Base-by-base conservation (phyloP, 2,888 invertebrate genomes). In the Drosophila cognata region DNA sequence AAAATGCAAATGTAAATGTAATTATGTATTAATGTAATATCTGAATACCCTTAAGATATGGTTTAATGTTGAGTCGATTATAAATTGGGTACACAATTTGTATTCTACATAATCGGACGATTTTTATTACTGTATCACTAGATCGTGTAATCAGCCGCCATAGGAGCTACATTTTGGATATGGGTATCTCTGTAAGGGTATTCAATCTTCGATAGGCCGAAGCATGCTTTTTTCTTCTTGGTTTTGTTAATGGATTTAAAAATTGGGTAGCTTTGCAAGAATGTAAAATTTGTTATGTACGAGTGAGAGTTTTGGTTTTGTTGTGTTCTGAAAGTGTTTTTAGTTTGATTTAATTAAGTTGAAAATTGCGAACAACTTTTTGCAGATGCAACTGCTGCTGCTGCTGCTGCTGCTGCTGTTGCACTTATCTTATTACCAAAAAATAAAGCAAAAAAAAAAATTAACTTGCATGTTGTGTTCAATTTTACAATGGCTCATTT, bases 281-380 rank as follows among this genome's bases (percentile, higher is more conserved):
- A 74, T 75, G 64, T 75, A 43, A 71, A 75, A 65, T 67, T 68
- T 76, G 25, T 61, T 64, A 77, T 68, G 68, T 68, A 60, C 59
- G 72, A 79, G 71, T 78, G 71, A 74, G 73, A 68, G 57, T 69
- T 59, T 53, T 53, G 46, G 13, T 55, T 58, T 16, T 62, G 55
- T 29, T 52, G 41, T 53, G 51, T 13, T 55, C 18, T 48, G 41
- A 33, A 43, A 55, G 35, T 56, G 31, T 67, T 29, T 72, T 64
- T 76, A 58, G 60, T 71, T 77, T 36, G 61, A 77, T 75, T 83
- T 75, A 80, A 68, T 88, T 77, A 82, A 79, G 75, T 80, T 88
- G 65, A 81, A 79, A 79, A 72, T 56, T 65, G 79, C 63, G 66
- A 71, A 79, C 64, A 79, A 74, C 67, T 71, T 73, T 71, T 63